A percentile compares a stretch with the other conserved stretches of the same genome.
These are phyloP conservation scores for Canis aureus DNA, from an alignment of 2,113 vertebrate genomes.

Conservation along the genomic window DNA sequence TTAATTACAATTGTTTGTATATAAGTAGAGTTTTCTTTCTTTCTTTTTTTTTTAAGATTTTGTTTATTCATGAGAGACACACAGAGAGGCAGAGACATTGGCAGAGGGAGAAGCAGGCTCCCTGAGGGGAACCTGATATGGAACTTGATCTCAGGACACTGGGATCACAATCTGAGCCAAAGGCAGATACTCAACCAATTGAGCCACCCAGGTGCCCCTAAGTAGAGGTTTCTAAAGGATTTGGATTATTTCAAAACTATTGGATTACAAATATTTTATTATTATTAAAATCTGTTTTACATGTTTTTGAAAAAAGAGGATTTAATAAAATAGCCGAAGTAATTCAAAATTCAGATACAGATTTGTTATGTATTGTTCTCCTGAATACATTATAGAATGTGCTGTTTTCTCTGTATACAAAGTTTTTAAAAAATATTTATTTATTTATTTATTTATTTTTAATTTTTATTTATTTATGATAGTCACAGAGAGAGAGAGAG, in stretches of 20 bases:
- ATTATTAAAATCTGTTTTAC: background rate
- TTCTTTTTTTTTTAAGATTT: no score
- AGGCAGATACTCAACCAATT: no score
- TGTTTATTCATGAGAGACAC: no score
- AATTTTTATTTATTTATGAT: no score
- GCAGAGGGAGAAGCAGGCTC: no score
- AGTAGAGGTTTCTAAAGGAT: slow-evolving; percentile 39
- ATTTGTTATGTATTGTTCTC: slow-evolving; percentile 13
- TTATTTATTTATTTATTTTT: no score
- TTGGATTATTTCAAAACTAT: background rate
- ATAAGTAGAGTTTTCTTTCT: background rate
- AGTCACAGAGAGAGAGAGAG: no score
- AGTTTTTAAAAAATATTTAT: no score
- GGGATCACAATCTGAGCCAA: no score
- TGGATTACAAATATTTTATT: slow-evolving; percentile 11
- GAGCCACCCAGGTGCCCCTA: background rate
- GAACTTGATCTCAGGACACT: no score
- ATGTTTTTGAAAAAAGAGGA: background rate
- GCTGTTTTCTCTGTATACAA: background rate
- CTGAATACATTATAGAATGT: background rate
- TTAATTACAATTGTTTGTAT: background rate
- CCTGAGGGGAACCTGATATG: no score
- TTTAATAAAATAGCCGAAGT: background rate
- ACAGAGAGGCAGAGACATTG: no score
- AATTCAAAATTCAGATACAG: slow-evolving; percentile 23